Base-by-base conservation (phyloP, 2,888 invertebrate genomes). In the Salticus scenicus region DNA sequence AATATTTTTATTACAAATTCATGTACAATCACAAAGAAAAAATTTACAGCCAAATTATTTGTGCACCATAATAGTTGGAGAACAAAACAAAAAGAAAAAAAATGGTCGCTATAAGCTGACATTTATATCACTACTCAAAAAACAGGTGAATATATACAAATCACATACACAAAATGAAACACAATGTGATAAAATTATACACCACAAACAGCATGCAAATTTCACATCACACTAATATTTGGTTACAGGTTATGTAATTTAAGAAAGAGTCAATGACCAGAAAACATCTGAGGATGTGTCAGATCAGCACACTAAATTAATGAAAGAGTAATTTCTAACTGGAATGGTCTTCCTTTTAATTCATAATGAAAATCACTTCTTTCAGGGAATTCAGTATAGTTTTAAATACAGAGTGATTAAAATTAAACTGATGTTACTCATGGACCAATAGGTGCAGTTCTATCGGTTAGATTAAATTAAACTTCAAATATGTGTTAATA, bases 1-100 rank as follows among this genome's bases (percentile, higher is more conserved):
- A 75, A 75, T 74, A 74, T 41, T 83, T 82, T 77, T 84, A 84
- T 84, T 84, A 84, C 83, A 84, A 84, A 83, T 76, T 84, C 83
- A 84, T 84, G 71, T 84, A 77, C 83, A 84, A 66, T 83, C 76
- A 64, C 76, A 83, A 74, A 75, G 28, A 71, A 66, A 81, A 37
- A 75, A 63, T 42, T 70, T 64, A 81, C 81, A 81, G 73, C 57
- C 66, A 70, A 83, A 66, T 83, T 42, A 77, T 77, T 70, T 84
- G 83, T 84, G 83, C 83, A 84, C 57, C 72, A 66, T 72, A 77
- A 66, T 73, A 57, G 20, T 24, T 24, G 57, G 57, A 57, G 57
- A 57, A 57, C 57, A 24, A 57, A 57, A 47, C 20, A 63, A 28
- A 24, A 42, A 57, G 24, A 76, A 57, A 17, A 80, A 66, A 37